Evolutionary conservation across 2,888 invertebrate species (phyloP).

Genomic region (Amitus sp.): DNA sequence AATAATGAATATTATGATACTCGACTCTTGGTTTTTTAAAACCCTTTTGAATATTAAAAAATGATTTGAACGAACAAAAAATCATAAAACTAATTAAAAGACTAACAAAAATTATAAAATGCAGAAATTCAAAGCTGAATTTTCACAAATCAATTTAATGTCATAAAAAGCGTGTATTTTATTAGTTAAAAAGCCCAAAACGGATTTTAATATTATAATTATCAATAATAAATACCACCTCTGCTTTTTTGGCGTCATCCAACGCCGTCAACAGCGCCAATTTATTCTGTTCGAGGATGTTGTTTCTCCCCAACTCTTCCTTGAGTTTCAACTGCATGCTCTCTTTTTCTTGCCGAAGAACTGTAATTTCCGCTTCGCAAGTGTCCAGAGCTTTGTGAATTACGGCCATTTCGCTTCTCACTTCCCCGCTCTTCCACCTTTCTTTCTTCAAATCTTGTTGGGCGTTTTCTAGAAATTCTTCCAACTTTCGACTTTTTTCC

Average conservation of each 20-base stretch:
- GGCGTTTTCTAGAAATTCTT: conserved; percentile 51
- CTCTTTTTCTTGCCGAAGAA: conserved; percentile 67
- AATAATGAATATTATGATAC: no score
- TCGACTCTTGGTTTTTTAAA: no score
- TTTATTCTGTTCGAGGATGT: conserved; percentile 69
- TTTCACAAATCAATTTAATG: no score
- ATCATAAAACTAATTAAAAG: no score
- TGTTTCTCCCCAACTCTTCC: conserved; percentile 67
- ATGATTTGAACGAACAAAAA: no score
- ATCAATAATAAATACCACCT: no score
- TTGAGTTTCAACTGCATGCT: conserved; percentile 68
- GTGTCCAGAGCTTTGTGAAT: conserved; percentile 61
- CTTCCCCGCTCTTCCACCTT: conserved; percentile 53
- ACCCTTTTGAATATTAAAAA: no score
- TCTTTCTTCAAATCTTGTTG: conserved; percentile 61
- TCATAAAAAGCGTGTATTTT: no score
- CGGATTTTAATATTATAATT: no score
- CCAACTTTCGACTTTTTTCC: conserved; percentile 51
- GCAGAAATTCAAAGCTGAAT: no score
- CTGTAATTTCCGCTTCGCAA: conserved; percentile 63
- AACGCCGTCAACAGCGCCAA: conserved; percentile 68
- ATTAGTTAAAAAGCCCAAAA: no score
- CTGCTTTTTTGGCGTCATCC: conserved; percentile 67
- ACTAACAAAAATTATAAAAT: no score
- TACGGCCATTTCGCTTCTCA: conserved; percentile 58